Conservation (phyloP, 1,140 invertebrate genomes). For the Chironomus tepperi region DNA sequence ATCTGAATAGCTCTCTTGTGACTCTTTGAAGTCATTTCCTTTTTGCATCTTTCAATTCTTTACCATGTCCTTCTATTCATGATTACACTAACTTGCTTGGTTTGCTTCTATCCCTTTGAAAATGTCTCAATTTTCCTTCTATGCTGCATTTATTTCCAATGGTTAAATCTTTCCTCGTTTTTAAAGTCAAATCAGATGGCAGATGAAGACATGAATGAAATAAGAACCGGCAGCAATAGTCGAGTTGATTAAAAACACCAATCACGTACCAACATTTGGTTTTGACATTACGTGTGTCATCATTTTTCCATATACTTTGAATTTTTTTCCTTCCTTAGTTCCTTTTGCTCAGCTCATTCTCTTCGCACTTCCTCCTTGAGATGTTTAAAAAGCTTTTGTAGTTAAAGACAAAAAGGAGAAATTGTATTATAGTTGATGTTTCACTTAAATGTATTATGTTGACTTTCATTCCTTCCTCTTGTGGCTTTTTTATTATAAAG, state of each 20-base stretch:
- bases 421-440: too few species aligned
- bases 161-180: neutral
- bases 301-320: slow-evolving; percentile 8
- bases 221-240: neutral
- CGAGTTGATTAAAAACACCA: slow-evolving; percentile 20
- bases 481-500: too few species aligned
- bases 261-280: slow-evolving; percentile 20
- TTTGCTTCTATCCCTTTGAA: neutral
- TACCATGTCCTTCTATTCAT: neutral
- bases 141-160: neutral
- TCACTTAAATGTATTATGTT: too few species aligned
- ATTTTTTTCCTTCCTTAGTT: neutral
- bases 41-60: neutral
- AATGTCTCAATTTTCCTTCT: neutral
- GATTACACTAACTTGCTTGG: neutral
- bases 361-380: too few species aligned
- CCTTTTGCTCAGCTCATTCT: neutral
- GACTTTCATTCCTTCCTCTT: too few species aligned
- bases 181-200: neutral
- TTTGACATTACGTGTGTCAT: slow-evolving; percentile 20
- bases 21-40: slow-evolving; percentile 21
- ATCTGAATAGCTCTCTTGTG: neutral
- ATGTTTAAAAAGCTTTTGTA: too few species aligned
- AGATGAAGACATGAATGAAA: slow-evolving; percentile 12
- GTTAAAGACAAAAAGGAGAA: too few species aligned